A percentile compares a stretch with the other conserved stretches of the same genome.
phyloP scores from a whole-genome alignment of 2,888 invertebrate species.

The Theretra japonica region DNA sequence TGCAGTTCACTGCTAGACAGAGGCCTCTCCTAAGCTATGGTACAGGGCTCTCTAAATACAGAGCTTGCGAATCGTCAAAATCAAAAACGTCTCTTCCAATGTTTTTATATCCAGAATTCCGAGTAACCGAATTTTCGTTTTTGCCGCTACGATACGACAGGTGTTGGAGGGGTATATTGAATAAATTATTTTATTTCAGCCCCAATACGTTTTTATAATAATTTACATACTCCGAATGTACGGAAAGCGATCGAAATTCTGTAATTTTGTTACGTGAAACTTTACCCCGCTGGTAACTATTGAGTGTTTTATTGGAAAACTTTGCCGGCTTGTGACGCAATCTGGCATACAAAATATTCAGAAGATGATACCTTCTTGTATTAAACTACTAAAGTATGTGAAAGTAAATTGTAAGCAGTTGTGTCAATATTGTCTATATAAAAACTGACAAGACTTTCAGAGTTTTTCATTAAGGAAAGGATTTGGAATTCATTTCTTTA shows the following conservation, averaged over 20 bases:
- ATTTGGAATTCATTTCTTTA: background rate
- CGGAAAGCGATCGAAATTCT: background rate
- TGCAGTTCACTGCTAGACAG: too few species aligned
- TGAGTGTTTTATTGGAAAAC: background rate
- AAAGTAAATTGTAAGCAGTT: background rate
- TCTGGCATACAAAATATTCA: background rate
- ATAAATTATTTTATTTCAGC: constrained; percentile 47
- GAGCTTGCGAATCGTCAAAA: too few species aligned
- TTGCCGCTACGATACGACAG: constrained; percentile 43
- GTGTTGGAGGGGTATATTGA: constrained; percentile 47
- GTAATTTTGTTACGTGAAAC: background rate
- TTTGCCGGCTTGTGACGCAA: background rate
- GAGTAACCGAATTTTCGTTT: constrained; percentile 48
- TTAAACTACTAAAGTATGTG: background rate
- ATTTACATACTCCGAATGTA: constrained; percentile 8
- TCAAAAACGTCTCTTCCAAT: constrained; percentile 40
- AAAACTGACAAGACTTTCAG: background rate
- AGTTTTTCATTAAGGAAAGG: too few species aligned
- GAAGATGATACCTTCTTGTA: background rate
- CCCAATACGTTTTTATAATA: constrained; percentile 34
- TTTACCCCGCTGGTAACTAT: background rate
- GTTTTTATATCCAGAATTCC: constrained; percentile 4
- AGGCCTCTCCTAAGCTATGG: too few species aligned
- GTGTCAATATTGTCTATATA: background rate
- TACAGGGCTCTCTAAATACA: too few species aligned